Evolutionary conservation across 2,797 vertebrate genomes (phyloP), one percentile per base, ranked within the genome.

Genomic region (Tadarida brasiliensis): DNA sequence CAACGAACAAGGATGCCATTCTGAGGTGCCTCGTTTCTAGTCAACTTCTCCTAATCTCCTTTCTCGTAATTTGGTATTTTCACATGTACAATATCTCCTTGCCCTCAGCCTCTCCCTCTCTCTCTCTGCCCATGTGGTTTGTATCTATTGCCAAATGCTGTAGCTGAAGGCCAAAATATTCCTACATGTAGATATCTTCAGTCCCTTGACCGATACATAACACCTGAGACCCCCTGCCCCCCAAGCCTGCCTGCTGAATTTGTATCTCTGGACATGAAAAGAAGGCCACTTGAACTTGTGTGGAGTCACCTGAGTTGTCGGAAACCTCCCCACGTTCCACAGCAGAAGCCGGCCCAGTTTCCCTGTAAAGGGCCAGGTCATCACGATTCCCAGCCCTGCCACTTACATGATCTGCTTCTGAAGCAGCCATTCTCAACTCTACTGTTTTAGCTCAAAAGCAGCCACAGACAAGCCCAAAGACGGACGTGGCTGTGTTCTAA

Each of bases 1-100:
- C 44, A 33, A 59, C 1, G 3, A 8, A 35, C 47, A 30, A 67
- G 14, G 30, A 20, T 11, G 14, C 14, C 33, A 44, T 68, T 73
- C 82, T 73, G 56, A 76, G 33, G 30, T n/a, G 26, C 24, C 7
- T 63, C 11, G 61, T 65, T 86, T 70, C 80, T 39, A 61, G 87
- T 20, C 65, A 67, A 78, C 17, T 59, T 51, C 57, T 47, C 39
- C 35, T 33, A 49, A 71, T 85, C 65, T 63, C 33, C 15, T 61
- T 81, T 65, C 39, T 33, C 74, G 56, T 57, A 54, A 57, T 87
- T 90, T 65, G 24, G 2, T 78, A 54, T 73, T 84, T 68, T 80
- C n/a, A 74, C 17, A 67, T 65, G 59, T 26, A 47, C 74, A 20
- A 10, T 71, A 9, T 24, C 19, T 35, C 14, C 51, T 57, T 7